Percentiles rank a stretch among this genome's conserved stretches.
These are phyloP conservation scores for Anoplophora glabripennis DNA, from an alignment of 1,140 invertebrate genomes.

Conservation along the genomic window DNA sequence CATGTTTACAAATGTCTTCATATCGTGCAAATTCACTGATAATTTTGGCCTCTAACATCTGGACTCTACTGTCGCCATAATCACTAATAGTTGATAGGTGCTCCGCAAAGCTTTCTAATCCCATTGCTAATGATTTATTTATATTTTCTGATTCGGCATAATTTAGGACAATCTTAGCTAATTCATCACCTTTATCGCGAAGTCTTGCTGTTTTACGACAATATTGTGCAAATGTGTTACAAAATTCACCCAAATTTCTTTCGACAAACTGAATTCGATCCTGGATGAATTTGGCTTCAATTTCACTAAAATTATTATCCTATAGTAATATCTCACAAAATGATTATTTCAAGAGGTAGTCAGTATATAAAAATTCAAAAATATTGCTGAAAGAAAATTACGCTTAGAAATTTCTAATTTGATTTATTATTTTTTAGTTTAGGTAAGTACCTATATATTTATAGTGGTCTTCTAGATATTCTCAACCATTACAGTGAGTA, in stretches of 20 bases:
- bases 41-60: slow-evolving; percentile 67
- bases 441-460: no score
- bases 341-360: no score
- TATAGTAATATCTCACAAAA: no score
- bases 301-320: slow-evolving; percentile 49
- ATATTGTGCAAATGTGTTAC: slow-evolving; percentile 62
- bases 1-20: slow-evolving; percentile 67
- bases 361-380: no score
- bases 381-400: no score
- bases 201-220: slow-evolving; percentile 68
- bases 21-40: slow-evolving; percentile 66
- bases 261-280: slow-evolving; percentile 67
- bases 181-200: slow-evolving; percentile 67
- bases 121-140: slow-evolving; percentile 63
- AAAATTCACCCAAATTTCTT: slow-evolving; percentile 67
- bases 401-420: no score
- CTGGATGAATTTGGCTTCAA: slow-evolving; percentile 69
- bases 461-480: no score
- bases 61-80: slow-evolving; percentile 68
- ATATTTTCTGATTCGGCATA: slow-evolving; percentile 67
- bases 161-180: slow-evolving; percentile 61
- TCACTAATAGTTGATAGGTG: slow-evolving; percentile 66
- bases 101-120: slow-evolving; percentile 62
- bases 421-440: no score
- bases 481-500: no score